Evolutionary conservation across 2,113 vertebrate genomes (phyloP).

Genomic region (Bombycilla garrulus): DNA sequence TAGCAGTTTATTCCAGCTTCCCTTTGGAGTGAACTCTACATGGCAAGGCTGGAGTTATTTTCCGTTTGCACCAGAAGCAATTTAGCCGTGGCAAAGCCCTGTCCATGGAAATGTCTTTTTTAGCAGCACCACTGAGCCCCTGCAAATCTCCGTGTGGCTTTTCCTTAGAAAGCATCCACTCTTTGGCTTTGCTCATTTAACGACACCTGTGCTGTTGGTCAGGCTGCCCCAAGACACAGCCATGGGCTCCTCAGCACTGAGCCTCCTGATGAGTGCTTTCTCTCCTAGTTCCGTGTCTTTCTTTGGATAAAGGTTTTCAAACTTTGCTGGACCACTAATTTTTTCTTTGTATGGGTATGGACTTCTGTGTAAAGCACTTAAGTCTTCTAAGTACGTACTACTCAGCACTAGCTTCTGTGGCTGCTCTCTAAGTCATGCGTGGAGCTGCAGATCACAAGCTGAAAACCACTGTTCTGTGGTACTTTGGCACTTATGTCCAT

Average conservation of each 20-base stretch:
- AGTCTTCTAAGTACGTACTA: background rate
- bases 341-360: background rate
- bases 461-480: background rate
- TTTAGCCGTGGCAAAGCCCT: background rate
- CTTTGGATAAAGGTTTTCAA: background rate
- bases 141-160: background rate
- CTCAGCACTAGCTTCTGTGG: background rate
- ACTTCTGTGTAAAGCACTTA: background rate
- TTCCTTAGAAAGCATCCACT: background rate
- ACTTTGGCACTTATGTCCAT: background rate
- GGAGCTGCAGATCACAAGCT: background rate
- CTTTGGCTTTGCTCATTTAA: background rate
- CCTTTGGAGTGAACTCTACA: background rate
- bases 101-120: background rate
- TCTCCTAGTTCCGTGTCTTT: background rate
- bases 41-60: background rate
- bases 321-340: background rate
- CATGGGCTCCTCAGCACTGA: background rate
- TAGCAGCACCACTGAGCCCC: background rate
- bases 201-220: background rate
- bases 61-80: background rate
- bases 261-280: background rate
- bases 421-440: background rate
- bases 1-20: background rate
- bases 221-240: background rate